Base-by-base conservation (phyloP, 2,888 invertebrate genomes). In the Pocota personata region DNA sequence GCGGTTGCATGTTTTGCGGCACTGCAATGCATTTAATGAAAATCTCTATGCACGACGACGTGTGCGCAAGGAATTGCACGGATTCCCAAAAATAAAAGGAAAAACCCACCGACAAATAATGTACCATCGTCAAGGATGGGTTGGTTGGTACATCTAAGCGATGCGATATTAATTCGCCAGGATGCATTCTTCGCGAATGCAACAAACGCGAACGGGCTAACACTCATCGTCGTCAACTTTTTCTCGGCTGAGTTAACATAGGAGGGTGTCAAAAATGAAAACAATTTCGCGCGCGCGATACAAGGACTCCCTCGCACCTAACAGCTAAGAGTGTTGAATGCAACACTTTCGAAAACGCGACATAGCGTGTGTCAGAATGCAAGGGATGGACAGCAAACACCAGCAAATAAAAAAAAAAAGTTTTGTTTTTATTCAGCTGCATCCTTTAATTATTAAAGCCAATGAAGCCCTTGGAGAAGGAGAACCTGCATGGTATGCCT, bases 21-120 rank as follows among this genome's bases (percentile, higher is more conserved):
- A 76, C 43, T 86, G 84, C 76, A 86, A 86, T 86, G 86, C 86
- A 86, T 86, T 86, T 86, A 86, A 86, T 86, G 86, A 86, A 86
- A 86, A 86, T 86, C 66, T 82, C 60, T 60, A 75, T 71, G 71
- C 64, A 71, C 19, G 55, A 71, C 55, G 71, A 62, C 62, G 58
- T 75, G 69, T 83, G 79, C 76, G 84, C 83, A 84, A 84, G 83
- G 73, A 84, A 67, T 58, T 76, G 71, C 80, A 80, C 58, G 82
- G 82, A 82, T 86, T 52, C 52, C 76, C 71, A 71, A 86, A 86
- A 86, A 86, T 71, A 86, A 80, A 86, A 75, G 58, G 37, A 71
- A 58, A 75, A 40, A 7, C 78, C 64, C 72, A 58, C 60, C 67
- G 24, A 21, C 57, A 60, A 62, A 62, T 82, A 77, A 64, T 77